Evolutionary conservation across 2,113 vertebrate species (phyloP).

Genomic region (Gracilinanus agilis): DNA sequence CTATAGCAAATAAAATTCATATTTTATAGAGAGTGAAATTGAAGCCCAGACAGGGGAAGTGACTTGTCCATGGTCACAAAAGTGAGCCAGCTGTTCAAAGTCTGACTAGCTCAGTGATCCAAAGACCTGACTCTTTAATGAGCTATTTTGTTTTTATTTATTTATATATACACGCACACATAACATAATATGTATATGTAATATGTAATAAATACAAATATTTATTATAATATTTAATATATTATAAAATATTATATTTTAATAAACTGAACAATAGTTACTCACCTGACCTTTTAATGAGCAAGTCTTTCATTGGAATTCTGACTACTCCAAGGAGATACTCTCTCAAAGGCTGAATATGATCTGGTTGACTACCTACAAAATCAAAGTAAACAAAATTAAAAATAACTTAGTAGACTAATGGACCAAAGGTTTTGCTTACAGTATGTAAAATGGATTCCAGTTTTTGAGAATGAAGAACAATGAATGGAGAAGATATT

Average conservation of each 20-base stretch:
- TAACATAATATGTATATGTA: too few species aligned
- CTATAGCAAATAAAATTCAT: neutral
- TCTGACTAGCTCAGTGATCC: neutral
- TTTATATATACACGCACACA: too few species aligned
- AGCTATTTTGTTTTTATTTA: too few species aligned
- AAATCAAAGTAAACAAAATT: slow-evolving; percentile 57
- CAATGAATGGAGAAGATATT: neutral
- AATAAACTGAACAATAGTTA: neutral
- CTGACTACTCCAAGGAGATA: slow-evolving; percentile 85
- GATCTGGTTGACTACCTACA: slow-evolving; percentile 63
- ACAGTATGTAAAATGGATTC: neutral
- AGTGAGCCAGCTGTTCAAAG: neutral
- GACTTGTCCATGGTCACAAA: neutral
- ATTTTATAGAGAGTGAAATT: neutral
- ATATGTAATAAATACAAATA: too few species aligned
- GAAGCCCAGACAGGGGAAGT: neutral
- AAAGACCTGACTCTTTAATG: too few species aligned
- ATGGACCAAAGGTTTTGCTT: slow-evolving; percentile 33
- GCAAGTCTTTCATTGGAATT: slow-evolving; percentile 84
- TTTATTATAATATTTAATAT: too few species aligned
- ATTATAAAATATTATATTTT: too few species aligned
- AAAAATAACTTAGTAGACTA: slow-evolving; percentile 48
- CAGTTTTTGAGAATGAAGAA: neutral
- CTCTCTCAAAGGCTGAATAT: slow-evolving; percentile 74
- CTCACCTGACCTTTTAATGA: slow-evolving; percentile 86